phyloP scores from a whole-genome alignment of 2,888 invertebrate genomes.

The Cephus pygmeus region DNA sequence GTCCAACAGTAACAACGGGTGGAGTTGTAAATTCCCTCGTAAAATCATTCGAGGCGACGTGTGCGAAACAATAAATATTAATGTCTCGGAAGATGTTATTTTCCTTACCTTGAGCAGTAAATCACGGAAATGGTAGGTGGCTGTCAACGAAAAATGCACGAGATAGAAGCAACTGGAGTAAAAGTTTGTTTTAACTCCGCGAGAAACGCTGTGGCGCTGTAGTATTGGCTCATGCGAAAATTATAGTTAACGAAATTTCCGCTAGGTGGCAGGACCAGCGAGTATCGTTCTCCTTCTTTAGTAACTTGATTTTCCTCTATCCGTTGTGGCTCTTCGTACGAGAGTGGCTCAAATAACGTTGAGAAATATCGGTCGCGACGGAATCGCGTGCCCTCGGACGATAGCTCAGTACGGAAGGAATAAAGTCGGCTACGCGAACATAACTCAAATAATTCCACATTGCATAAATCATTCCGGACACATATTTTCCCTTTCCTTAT shows the following conservation, averaged over 20 bases:
- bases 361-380: background rate
- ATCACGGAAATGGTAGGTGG: constrained; percentile 59
- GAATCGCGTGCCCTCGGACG: constrained; percentile 7
- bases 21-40: constrained; percentile 59
- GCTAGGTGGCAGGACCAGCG: background rate
- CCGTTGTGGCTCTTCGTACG: background rate
- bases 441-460: constrained; percentile 12
- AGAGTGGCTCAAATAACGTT: background rate
- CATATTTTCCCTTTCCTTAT: constrained; percentile 23
- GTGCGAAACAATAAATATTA: constrained; percentile 64
- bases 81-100: constrained; percentile 54
- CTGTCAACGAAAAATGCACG: constrained; percentile 64
- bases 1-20: constrained; percentile 47
- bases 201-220: constrained; percentile 26
- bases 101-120: constrained; percentile 54
- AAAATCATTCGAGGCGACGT: constrained; percentile 49
- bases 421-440: constrained; percentile 5
- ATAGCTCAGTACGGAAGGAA: constrained; percentile 1
- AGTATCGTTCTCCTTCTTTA: background rate
- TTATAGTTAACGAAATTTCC: background rate
- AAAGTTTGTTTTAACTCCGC: constrained; percentile 60
- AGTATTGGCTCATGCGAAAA: background rate
- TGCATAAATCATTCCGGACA: constrained; percentile 23
- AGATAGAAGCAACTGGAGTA: constrained; percentile 53
- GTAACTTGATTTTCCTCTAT: background rate